Evolutionary conservation across 2,888 invertebrate species (phyloP), one percentile per base, ranked within the genome.

Genomic region (Gibbula magus): DNA sequence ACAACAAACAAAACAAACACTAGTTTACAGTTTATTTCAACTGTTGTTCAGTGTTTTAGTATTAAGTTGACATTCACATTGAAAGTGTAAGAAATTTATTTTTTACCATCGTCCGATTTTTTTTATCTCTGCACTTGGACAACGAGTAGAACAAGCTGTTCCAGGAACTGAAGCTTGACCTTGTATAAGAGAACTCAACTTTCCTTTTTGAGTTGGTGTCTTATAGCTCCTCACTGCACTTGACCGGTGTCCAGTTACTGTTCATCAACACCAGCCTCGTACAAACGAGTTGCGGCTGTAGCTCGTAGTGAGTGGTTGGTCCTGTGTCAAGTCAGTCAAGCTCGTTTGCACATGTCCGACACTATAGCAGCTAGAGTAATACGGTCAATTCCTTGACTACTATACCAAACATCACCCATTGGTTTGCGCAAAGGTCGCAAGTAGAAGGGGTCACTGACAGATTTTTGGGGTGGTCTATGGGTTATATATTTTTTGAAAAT

Each of bases 221-320:
- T 75, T 79, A 66, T 79, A 79, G 61, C 54, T 75, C 53, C 25
- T 67, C 5, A 79, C 52, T 25, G 79, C 79, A 25, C 18, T 66
- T 22, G 75, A 75, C 56, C 75, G 2, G 1, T 75, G 45, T 4
- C 75, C 78, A 25, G 78, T 78, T 13, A 70, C 70, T 79, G 74
- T 35, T 79, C 79, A 54, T 79, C 79, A 18, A 79, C 56, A 22
- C 77, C 81, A 20, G 75, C 67, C 13, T 78, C 54, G 54, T 61
- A 81, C 22, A 81, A 25, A n/a, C 78, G 32, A 10, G 78, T 78
- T 2, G 81, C 75, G 29, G 75, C 78, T 2, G 78, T 73, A 0
- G 78, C 74, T 1, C 80, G 25, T n/a, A 80, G 73, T 13, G 80
- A 80, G 51, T 77, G 74, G 52, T 80, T 80, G 10, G 56, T 77